Conservation (phyloP, 2,113 vertebrate species). For the Lathamus discolor region DNA sequence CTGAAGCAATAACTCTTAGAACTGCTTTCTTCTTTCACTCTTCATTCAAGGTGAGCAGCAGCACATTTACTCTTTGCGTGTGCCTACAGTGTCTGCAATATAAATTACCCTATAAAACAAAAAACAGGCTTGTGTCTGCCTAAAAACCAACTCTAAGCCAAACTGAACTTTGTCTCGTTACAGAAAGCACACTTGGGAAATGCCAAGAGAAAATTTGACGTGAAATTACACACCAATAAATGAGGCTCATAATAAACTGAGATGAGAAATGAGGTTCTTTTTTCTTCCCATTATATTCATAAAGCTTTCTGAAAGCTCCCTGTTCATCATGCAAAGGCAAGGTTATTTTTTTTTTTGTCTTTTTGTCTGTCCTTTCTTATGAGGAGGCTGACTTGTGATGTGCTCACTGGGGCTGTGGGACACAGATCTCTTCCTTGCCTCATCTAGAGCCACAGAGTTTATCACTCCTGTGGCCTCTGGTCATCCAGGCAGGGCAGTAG, state of each 20-base stretch:
- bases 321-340: background rate
- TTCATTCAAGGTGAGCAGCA: background rate
- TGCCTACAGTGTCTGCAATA: background rate
- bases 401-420: background rate
- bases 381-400: background rate
- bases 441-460: background rate
- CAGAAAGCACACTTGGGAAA: background rate
- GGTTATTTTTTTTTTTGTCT: background rate
- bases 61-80: background rate
- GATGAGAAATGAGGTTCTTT: background rate
- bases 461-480: accelerated
- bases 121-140: background rate
- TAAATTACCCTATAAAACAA: constrained; percentile 21
- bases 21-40: background rate
- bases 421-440: background rate
- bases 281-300: background rate
- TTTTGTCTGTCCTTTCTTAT: background rate
- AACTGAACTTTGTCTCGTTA: background rate
- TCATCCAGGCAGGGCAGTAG: background rate
- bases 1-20: background rate
- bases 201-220: background rate
- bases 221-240: background rate
- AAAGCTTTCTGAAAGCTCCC: constrained; percentile 14
- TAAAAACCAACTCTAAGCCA: background rate
- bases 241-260: background rate